These are phyloP conservation scores for Cololabis saira DNA, from an alignment of 2,113 vertebrate genomes.

Conservation along the genomic window DNA sequence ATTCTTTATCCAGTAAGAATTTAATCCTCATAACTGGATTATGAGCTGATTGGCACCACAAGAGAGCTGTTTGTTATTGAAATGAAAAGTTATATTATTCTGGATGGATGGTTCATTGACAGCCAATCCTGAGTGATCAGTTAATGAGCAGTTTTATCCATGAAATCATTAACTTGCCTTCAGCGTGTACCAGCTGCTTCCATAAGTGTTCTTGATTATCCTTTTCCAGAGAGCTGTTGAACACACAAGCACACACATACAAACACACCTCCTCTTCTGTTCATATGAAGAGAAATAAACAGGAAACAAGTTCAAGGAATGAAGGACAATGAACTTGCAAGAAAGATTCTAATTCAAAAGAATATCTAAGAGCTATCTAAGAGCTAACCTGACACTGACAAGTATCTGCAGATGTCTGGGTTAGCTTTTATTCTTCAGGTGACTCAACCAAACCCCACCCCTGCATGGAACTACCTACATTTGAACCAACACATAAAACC, in stretches of 20 bases:
- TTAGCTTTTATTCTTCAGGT: background rate
- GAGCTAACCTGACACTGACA: conserved; percentile 8
- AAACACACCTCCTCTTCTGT: conserved; percentile 12
- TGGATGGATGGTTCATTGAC: conserved; percentile 36
- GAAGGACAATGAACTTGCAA: conserved; percentile 29
- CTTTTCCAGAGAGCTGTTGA: conserved; percentile 31
- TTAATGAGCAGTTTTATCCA: background rate
- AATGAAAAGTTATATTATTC: conserved; percentile 55
- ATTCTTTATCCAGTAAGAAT: conserved; percentile 76
- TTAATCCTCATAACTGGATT: conserved; percentile 79
- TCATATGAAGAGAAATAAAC: conserved; percentile 15
- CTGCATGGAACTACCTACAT: conserved; percentile 12
- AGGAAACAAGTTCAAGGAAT: conserved; percentile 47
- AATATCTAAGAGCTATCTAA: background rate
- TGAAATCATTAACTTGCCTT: conserved; percentile 5
- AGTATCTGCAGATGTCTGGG: background rate
- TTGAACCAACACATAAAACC: conserved; percentile 21
- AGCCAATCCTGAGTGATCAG: conserved; percentile 21
- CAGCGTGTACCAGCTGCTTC: conserved; percentile 15
- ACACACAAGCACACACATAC: conserved; percentile 20
- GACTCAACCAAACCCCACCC: background rate
- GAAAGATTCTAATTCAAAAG: conserved; percentile 17
- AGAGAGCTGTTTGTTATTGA: conserved; percentile 56
- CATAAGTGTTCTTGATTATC: conserved; percentile 43
- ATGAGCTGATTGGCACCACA: conserved; percentile 65